Evolutionary conservation across 2,113 vertebrate species (phyloP).

Genomic region (Larimichthys polyactis): DNA sequence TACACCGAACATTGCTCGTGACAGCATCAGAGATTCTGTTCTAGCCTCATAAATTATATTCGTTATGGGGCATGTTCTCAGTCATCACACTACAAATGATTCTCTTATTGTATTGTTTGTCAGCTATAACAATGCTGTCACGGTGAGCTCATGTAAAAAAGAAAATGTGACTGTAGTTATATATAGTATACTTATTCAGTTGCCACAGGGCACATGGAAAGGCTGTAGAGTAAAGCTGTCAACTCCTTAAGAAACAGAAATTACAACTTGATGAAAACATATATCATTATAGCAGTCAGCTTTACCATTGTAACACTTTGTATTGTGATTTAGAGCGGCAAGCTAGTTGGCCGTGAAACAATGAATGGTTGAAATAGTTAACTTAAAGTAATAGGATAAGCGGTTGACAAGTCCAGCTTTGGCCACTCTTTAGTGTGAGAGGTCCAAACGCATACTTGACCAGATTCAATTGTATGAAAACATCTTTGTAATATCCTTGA

Average conservation of each 20-base stretch:
- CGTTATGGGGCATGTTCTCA: constrained; percentile 31
- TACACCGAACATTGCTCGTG: constrained; percentile 11
- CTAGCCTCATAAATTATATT: constrained; percentile 49
- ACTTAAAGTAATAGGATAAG: not conserved
- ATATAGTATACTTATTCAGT: too few species aligned
- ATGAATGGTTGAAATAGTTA: not conserved
- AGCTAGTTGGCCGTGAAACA: too few species aligned
- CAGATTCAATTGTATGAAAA: not conserved
- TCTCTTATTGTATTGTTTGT: constrained; percentile 7
- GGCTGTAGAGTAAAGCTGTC: not conserved
- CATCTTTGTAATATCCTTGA: not conserved
- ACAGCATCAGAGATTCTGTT: constrained; percentile 38
- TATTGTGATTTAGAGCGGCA: not conserved
- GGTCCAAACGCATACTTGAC: not conserved
- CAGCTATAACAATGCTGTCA: not conserved
- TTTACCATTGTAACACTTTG: not conserved
- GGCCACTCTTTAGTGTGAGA: too few species aligned
- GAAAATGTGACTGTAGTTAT: not conserved
- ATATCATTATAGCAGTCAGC: not conserved
- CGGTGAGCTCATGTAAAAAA: not conserved
- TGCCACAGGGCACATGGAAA: not conserved
- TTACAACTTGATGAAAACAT: not conserved
- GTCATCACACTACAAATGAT: constrained; percentile 22
- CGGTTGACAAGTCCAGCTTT: too few species aligned
- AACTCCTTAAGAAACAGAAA: not conserved